Base-by-base conservation (phyloP, 1,140 invertebrate species). In the Drosophila serrata region DNA sequence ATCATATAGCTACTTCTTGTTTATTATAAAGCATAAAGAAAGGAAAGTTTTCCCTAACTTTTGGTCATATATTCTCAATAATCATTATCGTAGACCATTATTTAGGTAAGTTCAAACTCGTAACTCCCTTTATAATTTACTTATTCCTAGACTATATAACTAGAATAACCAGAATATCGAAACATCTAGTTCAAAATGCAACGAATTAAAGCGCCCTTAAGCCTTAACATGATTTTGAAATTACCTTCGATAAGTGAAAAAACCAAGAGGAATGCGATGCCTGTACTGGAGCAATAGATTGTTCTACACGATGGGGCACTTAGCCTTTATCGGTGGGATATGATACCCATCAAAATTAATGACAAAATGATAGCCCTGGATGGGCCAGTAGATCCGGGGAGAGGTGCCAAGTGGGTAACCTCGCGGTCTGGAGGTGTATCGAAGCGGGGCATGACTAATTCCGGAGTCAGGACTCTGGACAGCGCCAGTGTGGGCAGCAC, bases 401-500 rank as follows among this genome's bases (percentile, higher is more conserved):
- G 27, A 19, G 24, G 48, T 46, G 65, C 51, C 68, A 58, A 58
- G 67, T 58, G 42, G 37, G 22, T 72, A 59, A 72, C 69, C 69
- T 73, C 67, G 27, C 49, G 43, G 43, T 33, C 31, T 70, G 49
- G 33, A 45, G 39, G 40, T 56, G 27, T 40, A 19, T 63, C 58
- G 60, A 19, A 19, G 43, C 22, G 29, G 29, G 46, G 67, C 35
- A 35, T 73, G 69, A 59, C 69, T 73, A 72, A 73, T 59, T 48
- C 67, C 37, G 27, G 51, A 72, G 29, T 43, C 31, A 33, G 49
- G 42, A 58, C 22, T 55, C 8, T n/a, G 40, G 40, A 17, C 48
- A 57, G 68, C 45, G 49, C 40, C 69, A 59, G 69, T 72, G 69
- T 73, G 67, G 69, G 69, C 67, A 59, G 61, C 49, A 19, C 49